phyloP scores from a whole-genome alignment of 1,140 invertebrate genomes.

The Penaeus chinensis region DNA sequence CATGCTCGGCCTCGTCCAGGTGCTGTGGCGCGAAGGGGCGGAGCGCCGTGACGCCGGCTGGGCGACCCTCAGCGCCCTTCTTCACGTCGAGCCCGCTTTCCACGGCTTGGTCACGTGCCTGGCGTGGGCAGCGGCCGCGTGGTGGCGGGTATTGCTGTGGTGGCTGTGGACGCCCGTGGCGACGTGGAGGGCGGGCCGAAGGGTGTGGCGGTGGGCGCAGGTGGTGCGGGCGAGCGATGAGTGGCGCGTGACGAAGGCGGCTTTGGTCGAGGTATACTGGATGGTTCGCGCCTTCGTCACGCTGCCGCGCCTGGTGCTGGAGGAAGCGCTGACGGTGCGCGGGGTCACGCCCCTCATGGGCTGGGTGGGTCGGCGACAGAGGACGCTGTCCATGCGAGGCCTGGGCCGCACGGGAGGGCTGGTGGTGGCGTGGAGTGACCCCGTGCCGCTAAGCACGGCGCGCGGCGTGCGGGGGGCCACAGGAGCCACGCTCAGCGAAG shows the following conservation, averaged over 20 bases:
- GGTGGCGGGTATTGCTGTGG: constrained; percentile 28
- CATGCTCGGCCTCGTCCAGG: background rate
- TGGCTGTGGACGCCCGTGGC: background rate
- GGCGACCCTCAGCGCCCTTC: background rate
- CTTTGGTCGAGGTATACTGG: constrained; percentile 56
- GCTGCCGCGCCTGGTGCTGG: constrained; percentile 56
- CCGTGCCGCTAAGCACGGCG: constrained; percentile 42
- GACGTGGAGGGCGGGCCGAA: background rate
- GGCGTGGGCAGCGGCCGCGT: background rate
- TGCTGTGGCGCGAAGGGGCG: background rate
- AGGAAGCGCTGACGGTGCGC: constrained; percentile 41
- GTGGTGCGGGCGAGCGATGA: constrained; percentile 20
- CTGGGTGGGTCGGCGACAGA: constrained; percentile 42
- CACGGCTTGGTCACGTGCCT: background rate
- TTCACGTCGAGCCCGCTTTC: background rate
- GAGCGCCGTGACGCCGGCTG: background rate
- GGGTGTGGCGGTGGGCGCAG: background rate
- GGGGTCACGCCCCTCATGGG: constrained; percentile 43
- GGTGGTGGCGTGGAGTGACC: constrained; percentile 58
- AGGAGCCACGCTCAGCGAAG: constrained; percentile 53
- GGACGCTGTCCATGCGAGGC: constrained; percentile 29
- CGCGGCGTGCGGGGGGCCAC: constrained; percentile 54
- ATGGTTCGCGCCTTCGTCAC: constrained; percentile 54
- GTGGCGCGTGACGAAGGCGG: constrained; percentile 10
- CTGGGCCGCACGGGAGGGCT: constrained; percentile 13